A percentile compares a stretch with the other conserved stretches of the same genome.
Conservation (phyloP, 2,797 vertebrate species). For the Helarctos malayanus region DNA sequence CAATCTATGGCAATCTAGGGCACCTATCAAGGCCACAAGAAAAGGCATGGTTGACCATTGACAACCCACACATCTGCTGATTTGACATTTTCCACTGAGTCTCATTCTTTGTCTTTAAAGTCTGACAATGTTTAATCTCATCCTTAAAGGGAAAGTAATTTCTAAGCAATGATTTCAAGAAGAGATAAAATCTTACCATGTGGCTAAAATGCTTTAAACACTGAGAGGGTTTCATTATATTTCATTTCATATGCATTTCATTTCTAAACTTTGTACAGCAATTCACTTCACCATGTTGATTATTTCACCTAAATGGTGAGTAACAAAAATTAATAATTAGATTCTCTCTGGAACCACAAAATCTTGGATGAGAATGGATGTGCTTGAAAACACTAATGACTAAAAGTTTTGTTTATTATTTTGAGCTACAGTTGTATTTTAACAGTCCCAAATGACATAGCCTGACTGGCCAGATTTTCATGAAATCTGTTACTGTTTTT, state of each 20-base stretch:
- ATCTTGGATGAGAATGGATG: neutral
- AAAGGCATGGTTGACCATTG: neutral
- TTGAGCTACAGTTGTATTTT: conserved; percentile 24
- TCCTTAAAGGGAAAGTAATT: neutral
- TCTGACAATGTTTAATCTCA: neutral
- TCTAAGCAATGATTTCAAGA: neutral
- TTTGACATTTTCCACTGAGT: neutral
- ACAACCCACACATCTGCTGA: neutral
- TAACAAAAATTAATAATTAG: neutral
- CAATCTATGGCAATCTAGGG: neutral
- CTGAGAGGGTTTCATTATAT: neutral
- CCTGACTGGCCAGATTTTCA: neutral
- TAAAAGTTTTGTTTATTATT: neutral
- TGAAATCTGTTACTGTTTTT: conserved; percentile 65
- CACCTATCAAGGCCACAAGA: neutral
- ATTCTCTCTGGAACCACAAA: neutral
- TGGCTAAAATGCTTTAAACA: neutral
- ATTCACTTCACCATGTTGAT: neutral
- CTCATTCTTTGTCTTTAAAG: neutral
- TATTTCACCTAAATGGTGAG: neutral
- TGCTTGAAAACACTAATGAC: neutral
- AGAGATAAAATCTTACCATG: neutral
- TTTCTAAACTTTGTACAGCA: conserved; percentile 3
- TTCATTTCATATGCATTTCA: neutral
- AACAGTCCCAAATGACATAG: neutral